These are phyloP conservation scores for Eupithecia tripunctaria DNA, from an alignment of 2,888 invertebrate species.

Conservation along the genomic window DNA sequence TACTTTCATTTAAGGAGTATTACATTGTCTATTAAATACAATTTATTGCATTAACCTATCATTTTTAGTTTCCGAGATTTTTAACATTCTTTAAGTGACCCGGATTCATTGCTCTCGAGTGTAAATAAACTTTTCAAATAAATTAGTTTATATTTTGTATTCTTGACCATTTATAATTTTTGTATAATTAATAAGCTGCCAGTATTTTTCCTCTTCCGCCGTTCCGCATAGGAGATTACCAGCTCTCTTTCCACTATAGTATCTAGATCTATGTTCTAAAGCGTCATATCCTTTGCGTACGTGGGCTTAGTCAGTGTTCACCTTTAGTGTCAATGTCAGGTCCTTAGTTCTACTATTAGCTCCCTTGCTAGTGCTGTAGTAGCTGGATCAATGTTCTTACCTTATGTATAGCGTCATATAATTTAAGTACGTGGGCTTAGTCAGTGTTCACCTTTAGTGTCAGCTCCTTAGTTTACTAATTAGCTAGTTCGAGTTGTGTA, in stretches of 20 bases:
- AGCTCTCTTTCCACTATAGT: not conserved
- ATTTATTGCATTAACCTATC: too few relatives aligned
- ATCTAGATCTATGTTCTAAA: not conserved
- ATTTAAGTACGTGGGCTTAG: not conserved
- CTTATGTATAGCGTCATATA: not conserved
- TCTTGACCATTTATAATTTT: not conserved
- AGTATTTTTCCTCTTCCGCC: not conserved
- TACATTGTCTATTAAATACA: too few relatives aligned
- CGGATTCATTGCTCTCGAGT: too few relatives aligned
- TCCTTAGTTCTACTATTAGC: conserved; percentile 38
- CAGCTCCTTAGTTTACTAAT: conserved; percentile 33
- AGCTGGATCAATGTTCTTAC: not conserved
- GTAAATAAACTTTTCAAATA: too few relatives aligned
- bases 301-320: not conserved
- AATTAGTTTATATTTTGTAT: too few relatives aligned
- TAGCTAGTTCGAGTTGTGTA: conserved; percentile 22
- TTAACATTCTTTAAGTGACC: too few relatives aligned
- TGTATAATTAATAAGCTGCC: not conserved
- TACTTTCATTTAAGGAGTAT: too few relatives aligned
- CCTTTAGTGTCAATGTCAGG: not conserved
- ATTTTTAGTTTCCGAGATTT: too few relatives aligned
- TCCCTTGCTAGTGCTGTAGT: not conserved
- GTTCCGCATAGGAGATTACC: not conserved
- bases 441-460: not conserved
- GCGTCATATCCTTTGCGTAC: not conserved